These are phyloP conservation scores for Sparus aurata DNA, from an alignment of 2,797 vertebrate genomes.

Conservation along the genomic window DNA sequence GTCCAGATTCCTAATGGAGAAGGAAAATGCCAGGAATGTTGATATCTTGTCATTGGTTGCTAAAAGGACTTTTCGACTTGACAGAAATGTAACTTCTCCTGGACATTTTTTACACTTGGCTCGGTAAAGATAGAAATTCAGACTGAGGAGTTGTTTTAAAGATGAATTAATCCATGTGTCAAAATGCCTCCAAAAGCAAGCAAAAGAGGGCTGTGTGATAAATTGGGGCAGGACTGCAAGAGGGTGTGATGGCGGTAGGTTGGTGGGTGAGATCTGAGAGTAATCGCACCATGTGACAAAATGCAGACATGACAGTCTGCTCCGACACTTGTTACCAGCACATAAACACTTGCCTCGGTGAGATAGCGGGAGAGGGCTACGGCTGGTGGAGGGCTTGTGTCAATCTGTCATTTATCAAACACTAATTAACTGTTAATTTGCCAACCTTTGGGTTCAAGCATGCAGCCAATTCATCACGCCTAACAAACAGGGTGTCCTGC, in stretches of 20 bases:
- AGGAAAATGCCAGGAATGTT: neutral
- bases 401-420: slow-evolving; percentile 90
- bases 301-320: slow-evolving; percentile 87
- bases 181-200: slow-evolving; percentile 10
- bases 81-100: neutral
- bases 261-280: slow-evolving; percentile 76
- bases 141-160: slow-evolving; percentile 8
- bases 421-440: slow-evolving; percentile 92
- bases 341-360: slow-evolving; percentile 90
- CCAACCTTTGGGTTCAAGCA: slow-evolving; percentile 89
- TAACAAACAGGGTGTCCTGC: slow-evolving; percentile 72
- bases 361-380: slow-evolving; percentile 77
- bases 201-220: slow-evolving; percentile 17
- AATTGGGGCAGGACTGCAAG: slow-evolving; percentile 21
- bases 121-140: neutral
- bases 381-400: slow-evolving; percentile 72
- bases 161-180: slow-evolving; percentile 44
- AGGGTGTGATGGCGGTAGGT: slow-evolving; percentile 2
- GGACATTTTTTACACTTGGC: neutral
- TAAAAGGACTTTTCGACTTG: slow-evolving; percentile 10
- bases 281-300: slow-evolving; percentile 85
- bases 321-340: slow-evolving; percentile 90
- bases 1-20: slow-evolving; percentile 26
- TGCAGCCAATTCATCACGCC: slow-evolving; percentile 87
- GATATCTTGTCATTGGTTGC: neutral